phyloP scores from a whole-genome alignment of 2,888 invertebrate genomes.

The Caenorhabditis afra region DNA sequence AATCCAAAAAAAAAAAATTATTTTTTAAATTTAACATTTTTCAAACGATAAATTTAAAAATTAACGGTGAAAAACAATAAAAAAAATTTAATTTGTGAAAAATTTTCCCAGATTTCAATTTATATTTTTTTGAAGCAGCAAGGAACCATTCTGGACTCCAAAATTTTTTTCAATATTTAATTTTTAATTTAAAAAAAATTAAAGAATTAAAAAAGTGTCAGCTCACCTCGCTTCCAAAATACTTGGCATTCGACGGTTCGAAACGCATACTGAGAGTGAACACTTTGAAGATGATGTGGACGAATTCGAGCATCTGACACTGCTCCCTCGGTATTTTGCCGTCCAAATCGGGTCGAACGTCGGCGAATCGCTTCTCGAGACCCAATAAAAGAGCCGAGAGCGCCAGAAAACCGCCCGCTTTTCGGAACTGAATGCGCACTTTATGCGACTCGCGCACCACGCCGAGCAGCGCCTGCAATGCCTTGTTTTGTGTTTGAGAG shows the following conservation, averaged over 20 bases:
- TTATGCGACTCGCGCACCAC: constrained; percentile 93
- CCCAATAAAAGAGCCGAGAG: constrained; percentile 95
- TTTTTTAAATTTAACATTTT: too few relatives aligned
- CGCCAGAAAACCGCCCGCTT: constrained; percentile 97
- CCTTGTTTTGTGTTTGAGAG: background rate
- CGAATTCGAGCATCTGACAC: constrained; percentile 70
- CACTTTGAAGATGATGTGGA: constrained; percentile 77
- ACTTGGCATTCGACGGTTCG: constrained; percentile 98
- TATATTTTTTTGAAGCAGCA: too few relatives aligned
- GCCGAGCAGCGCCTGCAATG: constrained; percentile 81
- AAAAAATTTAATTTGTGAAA: too few relatives aligned
- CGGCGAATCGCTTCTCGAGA: constrained; percentile 85
- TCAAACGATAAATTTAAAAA: too few relatives aligned
- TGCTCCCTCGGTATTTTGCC: constrained; percentile 53
- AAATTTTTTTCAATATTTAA: too few relatives aligned
- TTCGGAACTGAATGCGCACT: constrained; percentile 95
- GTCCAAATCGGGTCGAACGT: constrained; percentile 25
- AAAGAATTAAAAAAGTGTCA: background rate
- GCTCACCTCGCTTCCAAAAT: constrained; percentile 93
- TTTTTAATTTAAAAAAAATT: too few relatives aligned
- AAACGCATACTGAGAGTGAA: constrained; percentile 97
- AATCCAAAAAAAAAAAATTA: too few relatives aligned
- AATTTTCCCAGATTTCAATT: too few relatives aligned
- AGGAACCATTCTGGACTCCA: too few relatives aligned
- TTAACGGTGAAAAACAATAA: too few relatives aligned